These are phyloP conservation scores for Popillia japonica DNA, from an alignment of 1,140 invertebrate genomes.

Conservation along the genomic window DNA sequence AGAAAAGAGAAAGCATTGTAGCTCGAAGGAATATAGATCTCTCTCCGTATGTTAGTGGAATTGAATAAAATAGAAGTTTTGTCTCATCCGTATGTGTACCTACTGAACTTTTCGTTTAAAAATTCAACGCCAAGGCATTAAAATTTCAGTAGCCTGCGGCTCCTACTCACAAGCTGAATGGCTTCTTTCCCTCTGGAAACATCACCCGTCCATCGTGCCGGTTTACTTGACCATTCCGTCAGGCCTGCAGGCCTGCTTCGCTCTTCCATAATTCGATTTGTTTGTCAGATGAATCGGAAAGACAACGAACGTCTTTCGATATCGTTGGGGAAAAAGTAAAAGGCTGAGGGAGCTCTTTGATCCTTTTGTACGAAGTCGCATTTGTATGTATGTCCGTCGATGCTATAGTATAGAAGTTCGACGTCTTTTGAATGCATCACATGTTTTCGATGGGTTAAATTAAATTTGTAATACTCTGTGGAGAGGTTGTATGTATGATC, in stretches of 20 bases:
- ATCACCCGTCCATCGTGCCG: not conserved
- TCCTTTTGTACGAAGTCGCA: not conserved
- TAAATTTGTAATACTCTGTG: conserved; percentile 29
- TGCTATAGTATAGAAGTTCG: not conserved
- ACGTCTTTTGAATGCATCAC: conserved; percentile 3
- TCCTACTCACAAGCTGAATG: conserved; percentile 9
- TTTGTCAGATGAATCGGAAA: conserved; percentile 30
- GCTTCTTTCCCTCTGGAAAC: not conserved
- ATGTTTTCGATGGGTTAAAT: conserved; percentile 5
- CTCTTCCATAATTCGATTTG: conserved; percentile 28
- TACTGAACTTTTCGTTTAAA: conserved; percentile 6
- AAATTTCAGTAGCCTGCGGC: conserved; percentile 6
- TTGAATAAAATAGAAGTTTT: conserved; percentile 16
- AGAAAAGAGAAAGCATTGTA: not conserved
- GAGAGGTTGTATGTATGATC: conserved; percentile 1
- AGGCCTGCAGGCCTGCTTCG: not conserved
- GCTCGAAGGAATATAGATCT: not conserved
- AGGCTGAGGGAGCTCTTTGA: not conserved
- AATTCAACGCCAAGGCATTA: not conserved
- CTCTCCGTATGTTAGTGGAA: not conserved
- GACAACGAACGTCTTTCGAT: conserved; percentile 20
- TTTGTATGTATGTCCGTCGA: conserved; percentile 20
- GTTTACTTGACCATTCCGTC: conserved; percentile 7
- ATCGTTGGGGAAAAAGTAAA: conserved; percentile 7
- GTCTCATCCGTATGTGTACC: conserved; percentile 2